phyloP scores from a whole-genome alignment of 1,140 invertebrate genomes.

The Caenorhabditis remanei region DNA sequence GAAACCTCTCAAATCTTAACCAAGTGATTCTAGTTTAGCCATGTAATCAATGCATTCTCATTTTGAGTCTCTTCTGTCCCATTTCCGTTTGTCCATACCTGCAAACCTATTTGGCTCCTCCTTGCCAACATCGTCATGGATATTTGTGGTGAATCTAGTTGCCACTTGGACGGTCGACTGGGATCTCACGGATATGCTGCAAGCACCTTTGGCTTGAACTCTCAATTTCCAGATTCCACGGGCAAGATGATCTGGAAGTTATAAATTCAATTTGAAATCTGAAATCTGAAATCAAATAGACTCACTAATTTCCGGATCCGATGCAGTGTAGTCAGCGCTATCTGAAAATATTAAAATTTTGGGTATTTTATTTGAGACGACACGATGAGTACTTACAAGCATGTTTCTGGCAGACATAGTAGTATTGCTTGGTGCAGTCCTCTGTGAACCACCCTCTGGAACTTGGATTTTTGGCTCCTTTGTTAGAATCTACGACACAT shows the following conservation, averaged over 20 bases:
- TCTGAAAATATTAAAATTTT: constrained; percentile 16
- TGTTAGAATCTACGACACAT: constrained; percentile 57
- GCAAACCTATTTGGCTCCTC: constrained; percentile 26
- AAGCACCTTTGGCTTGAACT: constrained; percentile 48
- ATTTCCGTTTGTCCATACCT: neutral
- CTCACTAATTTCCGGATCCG: constrained; percentile 58
- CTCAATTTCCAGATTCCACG: constrained; percentile 63
- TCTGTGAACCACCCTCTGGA: constrained; percentile 54
- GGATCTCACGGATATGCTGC: constrained; percentile 56
- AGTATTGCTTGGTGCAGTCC: constrained; percentile 48
- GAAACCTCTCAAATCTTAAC: too few species aligned
- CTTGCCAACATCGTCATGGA: constrained; percentile 58
- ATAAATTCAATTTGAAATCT: neutral
- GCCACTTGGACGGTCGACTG: constrained; percentile 61
- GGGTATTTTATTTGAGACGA: too few species aligned
- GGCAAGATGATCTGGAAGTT: constrained; percentile 52
- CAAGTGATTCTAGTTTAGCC: too few species aligned
- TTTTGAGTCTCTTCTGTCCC: neutral
- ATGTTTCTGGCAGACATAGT: constrained; percentile 60
- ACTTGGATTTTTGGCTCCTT: neutral
- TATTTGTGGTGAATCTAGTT: constrained; percentile 54
- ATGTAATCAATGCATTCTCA: too few species aligned
- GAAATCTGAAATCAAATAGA: neutral
- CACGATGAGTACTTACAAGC: constrained; percentile 43
- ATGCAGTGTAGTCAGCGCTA: constrained; percentile 50